A percentile compares a stretch with the other conserved stretches of the same genome.
These are phyloP conservation scores for Craseonycteris thonglongyai DNA, from an alignment of 2,113 vertebrate genomes.

Conservation along the genomic window DNA sequence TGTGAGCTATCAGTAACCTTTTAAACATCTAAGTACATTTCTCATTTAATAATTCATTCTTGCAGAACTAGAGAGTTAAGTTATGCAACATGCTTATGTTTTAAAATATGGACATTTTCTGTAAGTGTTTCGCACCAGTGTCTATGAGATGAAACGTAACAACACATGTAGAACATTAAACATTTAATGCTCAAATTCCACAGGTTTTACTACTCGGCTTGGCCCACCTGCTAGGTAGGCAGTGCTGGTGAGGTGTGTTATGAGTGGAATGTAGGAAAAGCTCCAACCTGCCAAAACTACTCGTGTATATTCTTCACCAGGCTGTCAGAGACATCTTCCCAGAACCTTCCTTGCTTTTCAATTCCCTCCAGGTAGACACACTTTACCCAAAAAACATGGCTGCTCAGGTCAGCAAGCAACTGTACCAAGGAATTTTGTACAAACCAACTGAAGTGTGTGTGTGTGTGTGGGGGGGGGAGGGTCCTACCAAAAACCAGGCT, in stretches of 20 bases:
- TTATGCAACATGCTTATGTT: conserved; percentile 24
- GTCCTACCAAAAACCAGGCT: not conserved
- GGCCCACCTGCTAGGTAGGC: not conserved
- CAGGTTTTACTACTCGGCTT: not conserved
- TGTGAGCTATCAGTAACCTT: conserved; percentile 71
- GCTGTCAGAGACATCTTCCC: not conserved
- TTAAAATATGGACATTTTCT: conserved; percentile 60
- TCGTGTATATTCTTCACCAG: not conserved
- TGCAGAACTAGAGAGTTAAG: conserved; percentile 68
- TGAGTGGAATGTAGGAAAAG: not conserved
- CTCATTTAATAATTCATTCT: conserved; percentile 77
- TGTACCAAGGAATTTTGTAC: not conserved
- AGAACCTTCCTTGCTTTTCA: not conserved
- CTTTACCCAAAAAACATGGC: not conserved
- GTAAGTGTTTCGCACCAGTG: conserved; percentile 57
- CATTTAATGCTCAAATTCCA: not conserved
- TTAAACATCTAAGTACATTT: conserved; percentile 75
- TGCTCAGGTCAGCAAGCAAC: not conserved
- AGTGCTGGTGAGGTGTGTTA: not conserved
- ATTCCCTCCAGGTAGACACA: not conserved
- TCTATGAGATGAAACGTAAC: conserved; percentile 17
- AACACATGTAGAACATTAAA: not conserved
- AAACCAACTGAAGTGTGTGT: not conserved
- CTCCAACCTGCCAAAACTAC: not conserved
- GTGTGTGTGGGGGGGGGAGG: not conserved